Evolutionary conservation across 2,888 invertebrate species (phyloP).

Genomic region (Orthosia cruda): DNA sequence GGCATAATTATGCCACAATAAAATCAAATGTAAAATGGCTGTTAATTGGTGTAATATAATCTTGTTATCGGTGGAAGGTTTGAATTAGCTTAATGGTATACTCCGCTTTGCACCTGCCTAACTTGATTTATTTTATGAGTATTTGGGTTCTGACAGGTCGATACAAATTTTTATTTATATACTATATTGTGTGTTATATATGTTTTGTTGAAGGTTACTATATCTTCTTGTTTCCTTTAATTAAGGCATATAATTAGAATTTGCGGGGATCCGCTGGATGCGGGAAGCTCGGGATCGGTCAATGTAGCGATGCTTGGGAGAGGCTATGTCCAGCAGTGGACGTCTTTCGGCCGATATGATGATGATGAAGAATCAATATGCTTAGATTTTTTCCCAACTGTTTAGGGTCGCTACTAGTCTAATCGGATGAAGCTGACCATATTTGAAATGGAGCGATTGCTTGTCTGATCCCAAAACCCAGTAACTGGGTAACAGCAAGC

Average conservation of each 20-base stretch:
- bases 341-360: too few relatives aligned
- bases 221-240: neutral
- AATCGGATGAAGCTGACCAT: too few relatives aligned
- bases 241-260: neutral
- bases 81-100: slow-evolving; percentile 73
- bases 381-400: too few relatives aligned
- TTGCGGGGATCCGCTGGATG: too few relatives aligned
- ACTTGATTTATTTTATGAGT: slow-evolving; percentile 51
- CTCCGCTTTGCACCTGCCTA: slow-evolving; percentile 69
- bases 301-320: too few relatives aligned
- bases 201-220: neutral
- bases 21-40: slow-evolving; percentile 81
- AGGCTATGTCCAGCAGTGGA: too few relatives aligned
- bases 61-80: slow-evolving; percentile 80
- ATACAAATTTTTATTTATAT: slow-evolving; percentile 2
- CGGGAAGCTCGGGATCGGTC: too few relatives aligned
- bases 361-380: too few relatives aligned
- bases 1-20: slow-evolving; percentile 80
- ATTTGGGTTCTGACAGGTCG: slow-evolving; percentile 37
- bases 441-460: too few relatives aligned
- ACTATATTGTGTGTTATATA: neutral
- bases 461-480: too few relatives aligned
- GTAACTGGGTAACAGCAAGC: too few relatives aligned
- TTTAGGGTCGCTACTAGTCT: too few relatives aligned
- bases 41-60: slow-evolving; percentile 81